phyloP scores from a whole-genome alignment of 2,113 vertebrate genomes.

The Semnornis frantzii region DNA sequence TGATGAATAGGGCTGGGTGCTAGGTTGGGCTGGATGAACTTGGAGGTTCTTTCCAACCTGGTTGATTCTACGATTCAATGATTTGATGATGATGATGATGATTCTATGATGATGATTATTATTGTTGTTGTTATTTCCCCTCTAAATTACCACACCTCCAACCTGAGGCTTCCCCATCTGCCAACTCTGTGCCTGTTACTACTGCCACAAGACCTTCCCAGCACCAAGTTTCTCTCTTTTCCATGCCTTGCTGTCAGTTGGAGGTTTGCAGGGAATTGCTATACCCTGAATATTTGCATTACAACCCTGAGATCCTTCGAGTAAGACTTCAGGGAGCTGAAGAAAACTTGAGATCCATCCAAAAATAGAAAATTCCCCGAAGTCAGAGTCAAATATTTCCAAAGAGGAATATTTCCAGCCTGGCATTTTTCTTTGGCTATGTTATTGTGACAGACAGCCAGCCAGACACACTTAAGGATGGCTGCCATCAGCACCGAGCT shows the following conservation, averaged over 20 bases:
- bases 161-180: not conserved
- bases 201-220: conserved; percentile 2
- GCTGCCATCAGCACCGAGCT: conserved; percentile 18
- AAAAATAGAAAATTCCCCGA: not conserved
- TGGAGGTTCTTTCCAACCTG: too few species aligned
- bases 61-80: too few species aligned
- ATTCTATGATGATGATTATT: too few species aligned
- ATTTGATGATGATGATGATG: too few species aligned
- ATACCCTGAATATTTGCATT: not conserved
- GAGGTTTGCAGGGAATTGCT: not conserved
- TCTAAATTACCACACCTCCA: fast-evolving
- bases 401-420: not conserved
- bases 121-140: not conserved
- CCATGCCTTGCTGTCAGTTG: not conserved
- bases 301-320: not conserved
- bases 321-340: not conserved
- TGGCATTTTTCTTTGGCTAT: conserved; percentile 6
- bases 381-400: not conserved
- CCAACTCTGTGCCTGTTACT: not conserved
- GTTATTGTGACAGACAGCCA: not conserved
- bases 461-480: not conserved
- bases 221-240: not conserved
- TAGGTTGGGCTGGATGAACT: too few species aligned
- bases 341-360: not conserved
- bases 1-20: too few species aligned